Conservation (phyloP, 35 echinoderm and acorn worm species). For the Strongylocentrotus purpuratus region DNA sequence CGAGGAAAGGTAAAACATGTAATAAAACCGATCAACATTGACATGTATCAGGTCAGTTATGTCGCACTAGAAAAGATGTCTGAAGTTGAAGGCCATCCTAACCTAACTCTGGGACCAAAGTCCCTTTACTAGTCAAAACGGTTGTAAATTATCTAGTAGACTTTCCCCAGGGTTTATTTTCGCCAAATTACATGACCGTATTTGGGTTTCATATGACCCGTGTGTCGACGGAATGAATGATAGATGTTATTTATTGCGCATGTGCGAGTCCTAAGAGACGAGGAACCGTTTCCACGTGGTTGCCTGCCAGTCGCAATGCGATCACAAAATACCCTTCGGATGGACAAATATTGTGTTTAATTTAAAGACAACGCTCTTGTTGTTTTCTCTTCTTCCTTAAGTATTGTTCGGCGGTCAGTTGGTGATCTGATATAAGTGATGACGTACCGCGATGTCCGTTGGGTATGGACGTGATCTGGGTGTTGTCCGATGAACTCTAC, state of each 20-base stretch:
- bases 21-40: no score
- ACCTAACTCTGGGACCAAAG: not conserved
- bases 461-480: not conserved
- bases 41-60: not conserved
- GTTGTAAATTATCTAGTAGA: constrained; percentile 46
- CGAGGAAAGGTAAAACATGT: no score
- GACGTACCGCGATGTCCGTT: not conserved
- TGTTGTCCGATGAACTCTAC: not conserved
- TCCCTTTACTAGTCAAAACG: constrained; percentile 22
- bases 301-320: constrained; percentile 12
- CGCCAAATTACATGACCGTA: constrained; percentile 53
- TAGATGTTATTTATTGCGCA: constrained; percentile 56
- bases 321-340: not conserved
- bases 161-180: constrained; percentile 47
- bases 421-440: not conserved
- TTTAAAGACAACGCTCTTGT: not conserved
- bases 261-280: constrained; percentile 36
- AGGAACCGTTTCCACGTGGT: constrained; percentile 12
- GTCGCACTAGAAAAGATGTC: not conserved
- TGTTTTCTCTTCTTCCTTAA: not conserved
- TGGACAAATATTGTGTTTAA: constrained; percentile 13
- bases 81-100: not conserved
- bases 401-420: not conserved
- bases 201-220: constrained; percentile 42
- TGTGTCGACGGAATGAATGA: constrained; percentile 41